Evolutionary conservation across 2,113 vertebrate species (phyloP).

Genomic region (Peromyscus leucopus): DNA sequence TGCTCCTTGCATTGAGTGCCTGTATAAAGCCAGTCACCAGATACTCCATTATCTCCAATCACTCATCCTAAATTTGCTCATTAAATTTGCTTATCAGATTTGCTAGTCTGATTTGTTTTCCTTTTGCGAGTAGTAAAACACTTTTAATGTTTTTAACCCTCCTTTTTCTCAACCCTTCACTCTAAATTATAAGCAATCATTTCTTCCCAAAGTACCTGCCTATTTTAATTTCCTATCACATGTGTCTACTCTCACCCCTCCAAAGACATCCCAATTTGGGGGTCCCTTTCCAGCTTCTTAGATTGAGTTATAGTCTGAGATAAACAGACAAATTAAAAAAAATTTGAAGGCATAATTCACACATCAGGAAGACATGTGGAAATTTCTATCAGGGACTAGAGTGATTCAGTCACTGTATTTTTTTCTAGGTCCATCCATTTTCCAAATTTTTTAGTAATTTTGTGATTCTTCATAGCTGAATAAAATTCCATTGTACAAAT

Average conservation of each 20-base stretch:
- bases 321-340: background rate
- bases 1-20: background rate
- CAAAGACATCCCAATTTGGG: background rate
- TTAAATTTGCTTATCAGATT: background rate
- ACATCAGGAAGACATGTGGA: background rate
- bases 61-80: background rate
- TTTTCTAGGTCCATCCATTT: background rate
- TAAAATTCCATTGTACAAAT: background rate
- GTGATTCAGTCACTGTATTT: background rate
- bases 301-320: background rate
- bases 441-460: background rate
- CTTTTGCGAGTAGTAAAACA: background rate
- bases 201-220: background rate
- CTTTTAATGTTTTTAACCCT: background rate
- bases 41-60: background rate
- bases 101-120: background rate
- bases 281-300: background rate
- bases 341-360: background rate
- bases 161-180: background rate
- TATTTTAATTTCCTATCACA: background rate
- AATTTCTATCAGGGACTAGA: background rate
- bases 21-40: background rate
- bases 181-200: background rate
- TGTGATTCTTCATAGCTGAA: background rate
- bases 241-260: background rate